Conservation (phyloP, 2,113 vertebrate genomes). For the Nesoenas mayeri region DNA sequence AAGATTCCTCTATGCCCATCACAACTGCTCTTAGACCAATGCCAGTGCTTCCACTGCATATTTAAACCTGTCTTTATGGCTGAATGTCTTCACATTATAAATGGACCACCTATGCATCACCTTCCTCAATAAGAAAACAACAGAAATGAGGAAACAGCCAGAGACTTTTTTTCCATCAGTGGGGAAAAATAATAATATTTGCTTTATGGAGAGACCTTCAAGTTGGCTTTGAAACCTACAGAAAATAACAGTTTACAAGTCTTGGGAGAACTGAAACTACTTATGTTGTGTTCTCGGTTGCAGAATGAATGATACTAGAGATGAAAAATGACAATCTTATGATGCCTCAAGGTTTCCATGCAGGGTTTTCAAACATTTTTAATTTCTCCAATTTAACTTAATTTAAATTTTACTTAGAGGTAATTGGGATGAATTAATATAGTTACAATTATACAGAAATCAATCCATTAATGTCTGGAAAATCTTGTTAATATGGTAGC, state of each 20-base stretch:
- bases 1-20: not conserved
- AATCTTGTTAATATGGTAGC: constrained; percentile 76
- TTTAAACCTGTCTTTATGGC: not conserved
- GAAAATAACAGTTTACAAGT: constrained; percentile 20
- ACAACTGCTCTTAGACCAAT: not conserved
- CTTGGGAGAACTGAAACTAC: not conserved
- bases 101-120: not conserved
- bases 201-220: not conserved
- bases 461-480: constrained; percentile 79
- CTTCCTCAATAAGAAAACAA: not conserved
- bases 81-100: not conserved
- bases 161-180: not conserved
- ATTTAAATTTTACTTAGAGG: constrained; percentile 83
- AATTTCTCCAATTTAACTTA: constrained; percentile 82
- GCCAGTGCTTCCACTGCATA: not conserved
- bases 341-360: constrained; percentile 72
- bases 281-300: constrained; percentile 1
- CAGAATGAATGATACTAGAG: constrained; percentile 26
- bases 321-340: constrained; percentile 65
- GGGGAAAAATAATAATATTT: not conserved
- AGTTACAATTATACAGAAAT: constrained; percentile 79
- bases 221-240: not conserved
- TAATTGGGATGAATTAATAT: constrained; percentile 83
- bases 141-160: not conserved
- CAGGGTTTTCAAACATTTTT: constrained; percentile 77